These are phyloP conservation scores for Lutjanus argentimaculatus DNA, from an alignment of 2,797 vertebrate genomes.

Conservation along the genomic window DNA sequence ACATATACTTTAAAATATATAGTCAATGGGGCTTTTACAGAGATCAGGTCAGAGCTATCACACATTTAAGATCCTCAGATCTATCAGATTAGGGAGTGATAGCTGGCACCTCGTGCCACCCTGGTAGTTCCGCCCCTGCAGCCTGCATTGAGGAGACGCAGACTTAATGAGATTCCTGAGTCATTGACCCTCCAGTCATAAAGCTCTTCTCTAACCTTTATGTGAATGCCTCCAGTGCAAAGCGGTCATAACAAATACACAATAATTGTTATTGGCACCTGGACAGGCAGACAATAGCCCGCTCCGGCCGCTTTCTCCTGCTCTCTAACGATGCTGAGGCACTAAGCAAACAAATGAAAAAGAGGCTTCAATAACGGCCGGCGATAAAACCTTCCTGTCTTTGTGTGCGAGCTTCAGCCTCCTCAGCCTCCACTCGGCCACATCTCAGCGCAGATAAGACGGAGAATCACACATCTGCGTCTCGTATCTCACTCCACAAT, in stretches of 20 bases:
- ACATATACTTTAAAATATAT: too few relatives aligned
- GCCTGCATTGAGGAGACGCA: neutral
- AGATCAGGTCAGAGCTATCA: too few relatives aligned
- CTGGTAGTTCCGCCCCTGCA: neutral
- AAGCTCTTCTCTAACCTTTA: slow-evolving; percentile 21
- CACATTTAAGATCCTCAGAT: too few relatives aligned
- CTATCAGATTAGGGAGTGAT: too few relatives aligned
- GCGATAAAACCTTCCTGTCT: slow-evolving; percentile 47
- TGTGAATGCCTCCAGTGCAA: neutral
- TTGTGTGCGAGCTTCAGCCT: slow-evolving; percentile 16
- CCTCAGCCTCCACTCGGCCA: neutral
- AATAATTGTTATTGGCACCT: slow-evolving; percentile 31
- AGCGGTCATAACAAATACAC: slow-evolving; percentile 25
- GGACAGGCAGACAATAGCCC: slow-evolving; percentile 10
- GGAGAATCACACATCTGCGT: slow-evolving; percentile 12
- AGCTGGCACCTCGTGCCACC: too few relatives aligned
- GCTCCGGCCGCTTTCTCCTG: neutral
- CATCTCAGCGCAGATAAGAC: slow-evolving; percentile 40
- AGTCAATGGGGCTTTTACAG: too few relatives aligned
- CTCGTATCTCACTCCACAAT: slow-evolving; percentile 30
- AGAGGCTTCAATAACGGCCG: slow-evolving; percentile 23
- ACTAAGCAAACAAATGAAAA: slow-evolving; percentile 25
- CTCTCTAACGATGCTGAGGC: neutral
- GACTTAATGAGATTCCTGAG: slow-evolving; percentile 39
- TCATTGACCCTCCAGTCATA: neutral